Evolutionary conservation across 2,797 vertebrate species (phyloP), one percentile per base, ranked within the genome.

Genomic region (Melanotaenia boesemani): DNA sequence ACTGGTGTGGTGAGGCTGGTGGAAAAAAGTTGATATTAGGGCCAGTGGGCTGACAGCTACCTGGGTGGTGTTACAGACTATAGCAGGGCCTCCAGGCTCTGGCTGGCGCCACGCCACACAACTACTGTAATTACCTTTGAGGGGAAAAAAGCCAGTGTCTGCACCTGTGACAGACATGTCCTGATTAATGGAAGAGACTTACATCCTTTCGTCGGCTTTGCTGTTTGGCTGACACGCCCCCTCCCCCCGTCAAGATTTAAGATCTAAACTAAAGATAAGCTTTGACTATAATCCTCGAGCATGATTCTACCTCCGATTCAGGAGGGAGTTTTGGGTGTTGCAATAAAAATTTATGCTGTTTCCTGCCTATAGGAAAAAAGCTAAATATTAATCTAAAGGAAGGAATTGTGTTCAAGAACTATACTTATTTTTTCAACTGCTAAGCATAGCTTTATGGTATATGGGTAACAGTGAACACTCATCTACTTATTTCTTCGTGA

Each of bases 121-220:
- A 86, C 87, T 58, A 88, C 91, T 91, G 90, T 93, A 93, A 93
- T 93, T 93, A 93, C 89, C 90, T 89, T 67, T 79, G 86, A 70
- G 76, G 70, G 74, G 22, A 0, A 6, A 41, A 81, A 75, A 63
- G 62, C 81, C 76, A 66, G 61, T 3, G 83, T 88, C 87, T 91
- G 87, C 88, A 89, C 88, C 87, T 86, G 86, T 90, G 91, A 92
- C 91, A 92, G 89, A 90, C 90, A 86, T 64, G 72, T 76, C 79
- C 86, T 91, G 91, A 93, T 93, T 91, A 93, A 93, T 92, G 90
- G 89, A 89, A 72, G 63, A 74, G 85, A 70, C 80, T 84, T 72
- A 73, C 74, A 84, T 84, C 84, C 81, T 69, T 81, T 80, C 83
- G 79, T 82, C 9, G 36, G 69, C 81, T 84, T 66, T 59, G 82